Evolutionary conservation across 2,113 vertebrate species (phyloP).

Genomic region (Phrynosoma platyrhinos): DNA sequence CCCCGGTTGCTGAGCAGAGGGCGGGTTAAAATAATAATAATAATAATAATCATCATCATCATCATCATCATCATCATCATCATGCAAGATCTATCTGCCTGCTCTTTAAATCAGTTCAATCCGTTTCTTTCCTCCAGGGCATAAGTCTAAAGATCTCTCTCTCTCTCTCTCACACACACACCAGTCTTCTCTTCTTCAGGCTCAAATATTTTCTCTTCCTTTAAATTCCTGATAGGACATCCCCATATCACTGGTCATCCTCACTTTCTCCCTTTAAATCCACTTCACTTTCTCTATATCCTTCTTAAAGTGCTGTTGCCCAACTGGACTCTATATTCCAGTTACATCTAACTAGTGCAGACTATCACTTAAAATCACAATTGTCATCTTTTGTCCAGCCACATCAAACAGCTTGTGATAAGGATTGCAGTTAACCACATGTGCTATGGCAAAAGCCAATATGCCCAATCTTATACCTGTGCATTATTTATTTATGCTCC

Average conservation of each 20-base stretch:
- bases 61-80: no score
- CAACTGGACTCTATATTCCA: not conserved
- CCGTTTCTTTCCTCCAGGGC: no score
- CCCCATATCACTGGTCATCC: no score
- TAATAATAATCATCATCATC: no score
- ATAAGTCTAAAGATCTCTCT: no score
- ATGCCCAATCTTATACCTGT: not conserved
- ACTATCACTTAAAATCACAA: not conserved
- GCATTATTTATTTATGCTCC: not conserved
- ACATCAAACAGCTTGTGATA: slow-evolving; percentile 6
- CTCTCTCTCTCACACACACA: no score
- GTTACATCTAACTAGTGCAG: no score
- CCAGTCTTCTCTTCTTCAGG: no score
- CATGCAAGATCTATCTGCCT: not conserved
- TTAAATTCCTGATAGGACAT: no score
- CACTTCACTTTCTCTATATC: not conserved
- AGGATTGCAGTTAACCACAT: not conserved
- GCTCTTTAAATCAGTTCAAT: not conserved
- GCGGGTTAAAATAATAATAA: no score
- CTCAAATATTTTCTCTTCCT: no score
- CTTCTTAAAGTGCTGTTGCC: not conserved
- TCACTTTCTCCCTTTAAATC: not conserved
- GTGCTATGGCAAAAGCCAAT: not conserved
- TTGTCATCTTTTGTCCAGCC: not conserved
- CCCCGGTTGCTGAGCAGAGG: no score